Conservation (phyloP, 2,888 invertebrate genomes). For the Argynnis bischoffii region DNA sequence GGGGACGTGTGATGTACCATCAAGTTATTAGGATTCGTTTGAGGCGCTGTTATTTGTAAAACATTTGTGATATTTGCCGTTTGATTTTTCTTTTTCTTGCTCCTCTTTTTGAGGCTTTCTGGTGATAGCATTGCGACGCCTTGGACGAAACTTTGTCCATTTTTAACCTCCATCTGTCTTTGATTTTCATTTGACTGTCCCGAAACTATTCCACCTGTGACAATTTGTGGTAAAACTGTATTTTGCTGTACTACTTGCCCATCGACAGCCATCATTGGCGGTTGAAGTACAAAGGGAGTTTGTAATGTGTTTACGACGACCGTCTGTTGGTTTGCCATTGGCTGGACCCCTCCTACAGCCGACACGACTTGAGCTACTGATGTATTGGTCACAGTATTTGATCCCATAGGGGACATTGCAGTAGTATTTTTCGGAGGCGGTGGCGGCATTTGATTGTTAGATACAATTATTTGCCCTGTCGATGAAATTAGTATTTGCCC, state of each 20-base stretch:
- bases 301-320: conserved; percentile 91
- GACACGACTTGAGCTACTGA: conserved; percentile 86
- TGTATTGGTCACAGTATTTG: conserved; percentile 84
- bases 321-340: conserved; percentile 88
- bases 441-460: conserved; percentile 85
- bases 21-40: conserved; percentile 84
- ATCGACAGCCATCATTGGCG: conserved; percentile 89
- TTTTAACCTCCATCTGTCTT: conserved; percentile 82
- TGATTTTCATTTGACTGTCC: conserved; percentile 75
- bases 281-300: conserved; percentile 90
- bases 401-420: conserved; percentile 83
- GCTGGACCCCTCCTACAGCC: conserved; percentile 83
- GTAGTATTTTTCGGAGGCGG: conserved; percentile 83
- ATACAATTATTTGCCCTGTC: conserved; percentile 88
- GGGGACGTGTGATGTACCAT: conserved; percentile 80
- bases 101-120: conserved; percentile 85
- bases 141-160: conserved; percentile 64
- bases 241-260: conserved; percentile 87
- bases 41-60: conserved; percentile 85
- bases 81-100: conserved; percentile 88
- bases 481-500: conserved; percentile 90
- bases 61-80: conserved; percentile 87
- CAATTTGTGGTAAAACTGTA: conserved; percentile 86
- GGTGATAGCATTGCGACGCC: conserved; percentile 84
- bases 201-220: conserved; percentile 84